These are phyloP conservation scores for Odontomachus brunneus DNA, from an alignment of 1,140 invertebrate genomes.

Conservation along the genomic window DNA sequence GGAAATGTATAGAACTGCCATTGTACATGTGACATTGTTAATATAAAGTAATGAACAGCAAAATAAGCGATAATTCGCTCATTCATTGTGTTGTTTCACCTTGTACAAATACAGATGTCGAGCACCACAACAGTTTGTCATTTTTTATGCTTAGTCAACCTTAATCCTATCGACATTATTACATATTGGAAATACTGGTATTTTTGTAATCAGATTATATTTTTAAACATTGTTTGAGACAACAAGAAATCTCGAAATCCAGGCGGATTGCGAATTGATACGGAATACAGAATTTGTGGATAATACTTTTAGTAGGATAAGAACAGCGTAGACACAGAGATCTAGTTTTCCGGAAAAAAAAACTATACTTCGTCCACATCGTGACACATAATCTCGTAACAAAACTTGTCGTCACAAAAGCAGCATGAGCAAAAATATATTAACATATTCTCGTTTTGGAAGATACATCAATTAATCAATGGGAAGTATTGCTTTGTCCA, in stretches of 20 bases:
- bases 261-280: not conserved
- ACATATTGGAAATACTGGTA: not conserved
- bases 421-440: constrained; percentile 42
- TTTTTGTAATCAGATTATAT: not conserved
- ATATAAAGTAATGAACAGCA: constrained; percentile 46
- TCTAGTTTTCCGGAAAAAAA: constrained; percentile 28
- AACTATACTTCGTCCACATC: constrained; percentile 44
- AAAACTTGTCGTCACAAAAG: constrained; percentile 21
- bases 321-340: not conserved
- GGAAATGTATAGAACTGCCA: constrained; percentile 20
- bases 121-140: constrained; percentile 12
- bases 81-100: constrained; percentile 30
- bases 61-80: constrained; percentile 26
- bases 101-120: constrained; percentile 47
- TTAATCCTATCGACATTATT: constrained; percentile 7
- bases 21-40: constrained; percentile 38
- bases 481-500: constrained; percentile 40
- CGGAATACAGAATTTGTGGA: not conserved
- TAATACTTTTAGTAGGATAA: not conserved
- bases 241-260: not conserved
- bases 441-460: constrained; percentile 43
- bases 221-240: not conserved
- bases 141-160: not conserved
- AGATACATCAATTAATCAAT: constrained; percentile 43
- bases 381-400: constrained; percentile 21